Conservation (phyloP, 2,888 invertebrate genomes). For the Polymixis lichenea region DNA sequence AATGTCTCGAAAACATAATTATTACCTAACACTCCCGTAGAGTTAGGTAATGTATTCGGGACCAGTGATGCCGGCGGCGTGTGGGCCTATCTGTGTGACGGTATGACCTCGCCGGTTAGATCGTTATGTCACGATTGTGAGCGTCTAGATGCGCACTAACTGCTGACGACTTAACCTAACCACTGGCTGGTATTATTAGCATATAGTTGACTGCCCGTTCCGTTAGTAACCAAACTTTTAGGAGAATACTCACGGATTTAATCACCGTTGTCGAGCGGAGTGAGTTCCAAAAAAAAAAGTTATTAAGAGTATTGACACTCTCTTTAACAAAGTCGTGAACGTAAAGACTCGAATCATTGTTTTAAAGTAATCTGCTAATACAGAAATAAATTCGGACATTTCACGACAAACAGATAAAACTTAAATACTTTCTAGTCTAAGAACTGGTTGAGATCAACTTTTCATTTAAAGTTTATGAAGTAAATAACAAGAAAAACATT, state of each 20-base stretch:
- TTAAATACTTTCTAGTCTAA: conserved; percentile 11
- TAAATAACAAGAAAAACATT: conserved; percentile 27
- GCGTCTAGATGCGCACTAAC: conserved; percentile 26
- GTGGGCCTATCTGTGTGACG: not conserved
- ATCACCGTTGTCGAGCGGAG: not conserved
- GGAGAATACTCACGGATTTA: too few relatives aligned
- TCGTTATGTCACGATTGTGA: conserved; percentile 6
- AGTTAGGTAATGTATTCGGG: not conserved
- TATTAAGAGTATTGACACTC: not conserved
- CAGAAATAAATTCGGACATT: conserved; percentile 25
- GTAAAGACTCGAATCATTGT: conserved; percentile 20
- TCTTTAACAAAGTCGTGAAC: not conserved
- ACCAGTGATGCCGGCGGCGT: not conserved
- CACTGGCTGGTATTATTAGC: conserved; percentile 14
- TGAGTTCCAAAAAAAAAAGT: not conserved
- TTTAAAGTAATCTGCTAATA: conserved; percentile 47
- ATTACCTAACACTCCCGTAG: not conserved
- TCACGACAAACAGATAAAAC: conserved; percentile 8
- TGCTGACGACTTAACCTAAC: not conserved
- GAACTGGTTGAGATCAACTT: conserved; percentile 13
- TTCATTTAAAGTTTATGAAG: conserved; percentile 28
- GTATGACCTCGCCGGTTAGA: not conserved
- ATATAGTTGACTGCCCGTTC: conserved; percentile 5
- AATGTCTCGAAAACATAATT: not conserved
- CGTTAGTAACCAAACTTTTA: not conserved